Evolutionary conservation across 2,113 vertebrate species (phyloP).

Genomic region (Mystacornis crossleyi): DNA sequence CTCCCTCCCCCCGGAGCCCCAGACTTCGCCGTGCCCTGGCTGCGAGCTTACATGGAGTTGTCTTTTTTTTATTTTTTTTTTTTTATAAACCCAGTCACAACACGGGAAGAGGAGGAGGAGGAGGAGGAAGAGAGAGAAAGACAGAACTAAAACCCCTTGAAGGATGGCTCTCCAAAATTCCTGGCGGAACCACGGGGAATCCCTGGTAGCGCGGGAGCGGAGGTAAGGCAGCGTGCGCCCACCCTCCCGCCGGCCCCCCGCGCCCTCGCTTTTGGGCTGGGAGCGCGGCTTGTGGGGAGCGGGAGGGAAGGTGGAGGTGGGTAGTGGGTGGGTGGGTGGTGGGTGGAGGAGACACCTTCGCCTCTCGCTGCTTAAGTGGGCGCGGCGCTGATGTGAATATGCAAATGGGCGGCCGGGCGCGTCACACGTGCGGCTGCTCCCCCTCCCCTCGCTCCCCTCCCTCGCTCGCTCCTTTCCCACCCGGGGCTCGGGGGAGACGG

Average conservation of each 20-base stretch:
- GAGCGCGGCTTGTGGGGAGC: neutral
- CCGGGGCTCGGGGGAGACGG: neutral
- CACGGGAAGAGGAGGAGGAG: constrained; percentile 79
- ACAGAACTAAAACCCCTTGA: constrained; percentile 74
- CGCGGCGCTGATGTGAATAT: constrained; percentile 77
- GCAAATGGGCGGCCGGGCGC: constrained; percentile 72
- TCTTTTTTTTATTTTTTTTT: constrained; percentile 81
- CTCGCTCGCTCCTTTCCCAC: neutral
- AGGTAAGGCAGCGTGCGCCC: constrained; percentile 70
- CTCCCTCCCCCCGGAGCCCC: constrained; percentile 84
- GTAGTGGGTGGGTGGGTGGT: neutral
- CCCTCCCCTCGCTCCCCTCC: constrained; percentile 65
- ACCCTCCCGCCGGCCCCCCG: neutral
- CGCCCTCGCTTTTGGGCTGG: neutral
- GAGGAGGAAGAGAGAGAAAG: constrained; percentile 63
- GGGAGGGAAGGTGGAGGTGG: neutral
- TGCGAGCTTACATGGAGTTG: constrained; percentile 87
- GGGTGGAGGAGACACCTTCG: constrained; percentile 62
- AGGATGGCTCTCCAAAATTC: constrained; percentile 81
- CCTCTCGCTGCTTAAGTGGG: constrained; percentile 72
- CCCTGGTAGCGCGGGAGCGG: constrained; percentile 70
- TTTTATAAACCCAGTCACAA: constrained; percentile 78
- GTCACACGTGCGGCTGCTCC: constrained; percentile 78
- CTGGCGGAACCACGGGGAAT: constrained; percentile 72
- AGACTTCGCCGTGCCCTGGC: constrained; percentile 90